Evolutionary conservation across 2,113 vertebrate genomes (phyloP).

Genomic region (Eurypyga helias): DNA sequence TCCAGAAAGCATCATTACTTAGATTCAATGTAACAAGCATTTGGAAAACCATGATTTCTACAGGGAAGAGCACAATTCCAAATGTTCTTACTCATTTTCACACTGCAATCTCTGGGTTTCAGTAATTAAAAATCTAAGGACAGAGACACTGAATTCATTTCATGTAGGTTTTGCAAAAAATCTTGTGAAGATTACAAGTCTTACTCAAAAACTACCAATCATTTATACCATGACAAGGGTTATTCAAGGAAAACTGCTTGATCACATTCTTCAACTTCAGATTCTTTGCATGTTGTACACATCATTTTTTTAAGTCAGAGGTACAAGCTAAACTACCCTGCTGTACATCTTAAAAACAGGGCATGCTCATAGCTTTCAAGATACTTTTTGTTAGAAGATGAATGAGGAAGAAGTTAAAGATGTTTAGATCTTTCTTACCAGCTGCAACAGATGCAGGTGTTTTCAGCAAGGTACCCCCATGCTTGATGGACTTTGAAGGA

Average conservation of each 20-base stretch:
- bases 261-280: not conserved
- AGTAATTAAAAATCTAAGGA: not conserved
- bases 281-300: not conserved
- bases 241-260: not conserved
- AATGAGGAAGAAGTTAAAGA: not conserved
- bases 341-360: not conserved
- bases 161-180: not conserved
- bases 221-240: not conserved
- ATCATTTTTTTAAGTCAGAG: not conserved
- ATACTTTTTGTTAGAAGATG: not conserved
- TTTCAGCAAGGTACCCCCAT: slow-evolving; percentile 80
- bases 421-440: slow-evolving; percentile 68
- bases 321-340: not conserved
- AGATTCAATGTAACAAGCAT: not conserved
- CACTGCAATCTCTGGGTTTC: not conserved
- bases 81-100: not conserved
- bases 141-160: not conserved
- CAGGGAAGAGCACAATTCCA: not conserved
- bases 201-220: not conserved
- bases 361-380: not conserved
- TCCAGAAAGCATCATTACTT: not conserved
- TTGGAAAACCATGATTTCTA: not conserved
- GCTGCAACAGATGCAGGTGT: slow-evolving; percentile 70
- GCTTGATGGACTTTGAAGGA: slow-evolving; percentile 90
- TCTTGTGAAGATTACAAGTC: not conserved